Base-by-base conservation (phyloP, 2,888 invertebrate genomes). In the Microlaimidae sp. region DNA sequence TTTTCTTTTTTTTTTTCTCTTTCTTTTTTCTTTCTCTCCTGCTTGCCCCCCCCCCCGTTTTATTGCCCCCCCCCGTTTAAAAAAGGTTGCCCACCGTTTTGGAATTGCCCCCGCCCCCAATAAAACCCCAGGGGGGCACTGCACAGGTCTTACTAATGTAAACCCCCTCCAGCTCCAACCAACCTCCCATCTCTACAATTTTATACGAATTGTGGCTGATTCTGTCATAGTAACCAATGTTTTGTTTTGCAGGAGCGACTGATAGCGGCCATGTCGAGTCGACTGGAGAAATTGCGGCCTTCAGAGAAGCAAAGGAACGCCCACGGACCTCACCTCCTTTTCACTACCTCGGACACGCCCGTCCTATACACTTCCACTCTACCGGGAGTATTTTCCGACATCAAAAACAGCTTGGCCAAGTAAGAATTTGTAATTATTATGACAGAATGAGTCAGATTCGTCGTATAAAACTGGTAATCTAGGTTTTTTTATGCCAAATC, bases 281-380 rank as follows among this genome's bases (percentile, higher is more conserved):
- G 78, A 52, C 73, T 92, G 27, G 80, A 80, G 0, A 69, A 72
- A n/a, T n/a, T n/a, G n/a, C n/a, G n/a, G n/a, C n/a, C n/a, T 1
- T 82, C 81, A 50, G 90, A 90, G 70, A 74, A 70, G 2, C 73
- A 74, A 26, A 76, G 92, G 13, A 95, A 95, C 70, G 72, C 70
- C 1, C 86, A 86, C 66, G 89, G 92, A 0, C 85, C 87, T 0
- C 88, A 90, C 83, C 73, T 81, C 19, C 74, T 85, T 41, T 90
- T 82, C 65, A 79, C 79, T 55, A 76, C 77, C 0, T 58, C 74
- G 0, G 73, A 78, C 40, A 75, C 78, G 59, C 74, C 78, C 63
- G 85, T 64, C 2, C 49, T 58, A 3, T 68, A 66, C 52, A 58
- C 55, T 2, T 69, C 73, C 1, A 53, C 64, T 3, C 55, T 67